Evolutionary conservation across 2,888 invertebrate genomes (phyloP), one percentile per base, ranked within the genome.

Genomic region (Sinodicranocentrus sp.): DNA sequence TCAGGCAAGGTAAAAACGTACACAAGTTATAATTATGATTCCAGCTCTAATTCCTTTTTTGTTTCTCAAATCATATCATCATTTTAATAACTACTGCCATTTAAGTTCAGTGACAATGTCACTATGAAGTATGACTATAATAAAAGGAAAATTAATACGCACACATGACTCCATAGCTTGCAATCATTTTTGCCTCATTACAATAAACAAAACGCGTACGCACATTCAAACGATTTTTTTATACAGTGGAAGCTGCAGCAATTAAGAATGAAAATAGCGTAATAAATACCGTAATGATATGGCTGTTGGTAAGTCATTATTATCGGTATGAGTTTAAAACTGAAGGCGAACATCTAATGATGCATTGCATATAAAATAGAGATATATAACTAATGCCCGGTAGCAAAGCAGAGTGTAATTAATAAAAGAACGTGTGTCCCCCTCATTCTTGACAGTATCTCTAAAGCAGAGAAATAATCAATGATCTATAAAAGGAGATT

Each of bases 1-100:
- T 92, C 92, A 73, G 94, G 93, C 89, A 93, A 93, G 92, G 94
- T 94, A 65, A 59, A 23, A 48, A 48, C 5, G 13, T 68, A 39
- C 39, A 8, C 48, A 10, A 48, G 10, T 3, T 48, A 6, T 33
- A 33, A 33, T 33, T 33, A 10, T 33, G 5, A 33, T 33, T 33
- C 33, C 33, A 33, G 33, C 10, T 33, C 33, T 33, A 23, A 59
- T 57, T 71, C 21, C 15, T 71, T 25, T 44, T 21, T 13, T 48
- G 13, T 63, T 15, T 23, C 17, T 26, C 8, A 6, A 54, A n/a
- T 6, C 13, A 33, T 33, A 33, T 59, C 25, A 19, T 59, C 15
- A 59, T 19, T 13, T 54, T 15, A 73, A 61, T 23, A 57, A 19
- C 33, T 21, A 25, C 25, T 48, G 44, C 17, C n/a, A 13, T 23